phyloP scores from a whole-genome alignment of 2,888 invertebrate genomes.

The Oxycera nigricornis region DNA sequence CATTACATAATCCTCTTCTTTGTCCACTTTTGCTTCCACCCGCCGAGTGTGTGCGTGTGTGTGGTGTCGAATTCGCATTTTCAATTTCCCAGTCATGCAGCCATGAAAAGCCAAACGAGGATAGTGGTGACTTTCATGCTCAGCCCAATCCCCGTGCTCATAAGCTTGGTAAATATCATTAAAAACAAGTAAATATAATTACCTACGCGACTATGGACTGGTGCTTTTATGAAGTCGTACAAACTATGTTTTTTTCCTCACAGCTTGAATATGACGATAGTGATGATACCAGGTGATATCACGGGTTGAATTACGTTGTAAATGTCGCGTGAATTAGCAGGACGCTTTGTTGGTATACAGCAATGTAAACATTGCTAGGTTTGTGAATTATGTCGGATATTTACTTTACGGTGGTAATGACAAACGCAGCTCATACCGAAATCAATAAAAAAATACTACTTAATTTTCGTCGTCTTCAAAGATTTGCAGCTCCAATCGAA shows the following conservation, averaged over 20 bases:
- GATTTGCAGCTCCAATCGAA: too few species aligned
- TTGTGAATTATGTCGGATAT: too few species aligned
- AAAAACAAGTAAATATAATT: constrained; percentile 19
- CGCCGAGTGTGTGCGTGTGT: not conserved
- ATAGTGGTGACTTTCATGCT: not conserved
- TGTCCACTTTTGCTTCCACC: not conserved
- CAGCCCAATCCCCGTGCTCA: not conserved
- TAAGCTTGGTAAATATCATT: constrained; percentile 10
- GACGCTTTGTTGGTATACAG: too few species aligned
- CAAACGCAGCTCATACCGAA: too few species aligned
- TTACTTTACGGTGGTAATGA: too few species aligned
- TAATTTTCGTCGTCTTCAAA: too few species aligned
- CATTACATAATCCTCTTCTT: not conserved
- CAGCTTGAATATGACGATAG: too few species aligned
- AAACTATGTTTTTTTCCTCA: not conserved
- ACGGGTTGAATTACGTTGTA: too few species aligned
- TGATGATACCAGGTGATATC: too few species aligned
- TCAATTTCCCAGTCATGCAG: constrained; percentile 1
- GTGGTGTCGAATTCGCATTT: not conserved
- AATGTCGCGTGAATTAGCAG: too few species aligned
- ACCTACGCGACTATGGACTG: not conserved
- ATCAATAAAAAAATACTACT: too few species aligned
- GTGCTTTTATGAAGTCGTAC: constrained; percentile 1
- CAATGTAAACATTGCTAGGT: too few species aligned
- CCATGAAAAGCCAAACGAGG: not conserved